Evolutionary conservation across 2,113 vertebrate genomes (phyloP).

Genomic region (Gopherus evgoodei): DNA sequence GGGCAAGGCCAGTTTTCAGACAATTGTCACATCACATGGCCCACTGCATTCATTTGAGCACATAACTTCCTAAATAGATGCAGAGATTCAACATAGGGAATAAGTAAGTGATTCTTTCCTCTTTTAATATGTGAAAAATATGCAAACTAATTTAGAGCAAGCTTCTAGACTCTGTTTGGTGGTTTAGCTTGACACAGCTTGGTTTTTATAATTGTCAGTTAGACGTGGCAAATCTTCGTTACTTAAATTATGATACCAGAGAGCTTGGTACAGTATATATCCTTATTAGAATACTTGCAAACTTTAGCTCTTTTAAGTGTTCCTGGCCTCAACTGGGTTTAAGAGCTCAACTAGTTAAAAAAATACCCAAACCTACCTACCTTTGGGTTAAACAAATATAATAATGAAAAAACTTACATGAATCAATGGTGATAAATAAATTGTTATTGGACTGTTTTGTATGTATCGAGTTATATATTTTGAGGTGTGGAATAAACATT

Average conservation of each 20-base stretch:
- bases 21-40: slow-evolving; percentile 45
- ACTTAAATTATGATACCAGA: not conserved
- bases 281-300: not conserved
- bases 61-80: slow-evolving; percentile 2
- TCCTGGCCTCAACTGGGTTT: not conserved
- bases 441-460: not conserved
- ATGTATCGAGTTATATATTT: slow-evolving; percentile 29
- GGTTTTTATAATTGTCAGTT: not conserved
- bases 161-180: not conserved
- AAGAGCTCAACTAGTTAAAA: not conserved
- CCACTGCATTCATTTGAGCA: slow-evolving; percentile 35
- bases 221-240: not conserved
- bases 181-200: not conserved
- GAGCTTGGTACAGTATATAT: not conserved
- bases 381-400: not conserved
- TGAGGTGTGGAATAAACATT: slow-evolving; percentile 42
- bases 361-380: not conserved
- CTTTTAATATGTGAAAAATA: not conserved
- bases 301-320: not conserved
- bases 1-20: slow-evolving; percentile 39
- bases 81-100: not conserved
- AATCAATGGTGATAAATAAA: slow-evolving; percentile 35
- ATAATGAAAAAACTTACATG: slow-evolving; percentile 7
- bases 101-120: not conserved
- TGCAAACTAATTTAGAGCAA: not conserved